Percentiles rank a stretch among this genome's conserved stretches.
These are phyloP conservation scores for Prorops nasuta DNA, from an alignment of 1,140 invertebrate genomes.

Conservation along the genomic window DNA sequence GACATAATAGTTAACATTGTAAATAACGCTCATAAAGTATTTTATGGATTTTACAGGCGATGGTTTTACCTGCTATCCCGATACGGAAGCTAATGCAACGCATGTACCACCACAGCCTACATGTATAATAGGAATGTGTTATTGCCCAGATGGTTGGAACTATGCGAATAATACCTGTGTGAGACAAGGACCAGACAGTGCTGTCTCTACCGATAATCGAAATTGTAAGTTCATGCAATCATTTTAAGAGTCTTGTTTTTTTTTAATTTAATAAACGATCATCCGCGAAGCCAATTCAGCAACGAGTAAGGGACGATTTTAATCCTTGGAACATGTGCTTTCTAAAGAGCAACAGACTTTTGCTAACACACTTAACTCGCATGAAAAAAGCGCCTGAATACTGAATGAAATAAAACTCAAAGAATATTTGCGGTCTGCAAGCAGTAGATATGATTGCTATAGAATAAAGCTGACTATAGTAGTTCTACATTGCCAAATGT, in stretches of 20 bases:
- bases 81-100: conserved; percentile 38
- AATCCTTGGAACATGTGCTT: no score
- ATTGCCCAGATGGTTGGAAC: conserved; percentile 56
- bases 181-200: conserved; percentile 22
- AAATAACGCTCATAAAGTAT: background rate
- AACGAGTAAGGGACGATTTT: no score
- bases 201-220: conserved; percentile 16
- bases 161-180: conserved; percentile 37
- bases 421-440: no score
- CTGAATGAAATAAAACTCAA: no score
- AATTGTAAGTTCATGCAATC: conserved; percentile 32
- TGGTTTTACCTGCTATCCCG: conserved; percentile 62
- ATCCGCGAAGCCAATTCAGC: no score
- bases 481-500: no score
- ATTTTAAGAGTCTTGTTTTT: background rate
- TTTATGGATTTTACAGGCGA: conserved; percentile 56
- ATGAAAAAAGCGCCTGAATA: no score
- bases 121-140: conserved; percentile 57
- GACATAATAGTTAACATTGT: background rate
- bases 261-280: no score
- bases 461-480: no score
- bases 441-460: no score
- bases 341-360: no score
- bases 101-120: conserved; percentile 45
- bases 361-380: no score